Base-by-base conservation (phyloP, 2,888 invertebrate species). In the Trachelus troglodyta region DNA sequence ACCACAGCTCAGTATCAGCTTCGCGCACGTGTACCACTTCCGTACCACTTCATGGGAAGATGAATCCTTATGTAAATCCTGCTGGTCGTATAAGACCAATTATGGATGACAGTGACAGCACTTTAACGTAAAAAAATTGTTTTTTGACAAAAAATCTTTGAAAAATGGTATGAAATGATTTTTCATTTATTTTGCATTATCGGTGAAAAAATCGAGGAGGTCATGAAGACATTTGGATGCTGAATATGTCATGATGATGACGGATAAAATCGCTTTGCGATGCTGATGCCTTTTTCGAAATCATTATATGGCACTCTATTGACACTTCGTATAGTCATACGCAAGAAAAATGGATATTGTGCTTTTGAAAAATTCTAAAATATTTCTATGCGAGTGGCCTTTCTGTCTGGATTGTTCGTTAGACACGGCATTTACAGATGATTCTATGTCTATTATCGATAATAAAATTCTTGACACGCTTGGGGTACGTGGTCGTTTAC, bases 41-140 rank as follows among this genome's bases (percentile, higher is more conserved):
- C n/a, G 82, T 85, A 34, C 87, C 89, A 0, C 82, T 90, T 11
- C 90, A 90, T 12, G 90, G 89, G 15, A 90, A 89, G 76, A 75
- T 78, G 12, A 87, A 85, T 69, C 82, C 84, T 4, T 84, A 84
- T 35, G 74, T 69, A 37, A 83, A 86, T 6, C 23, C 80, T 37
- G 73, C 79, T 37, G 75, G 30, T 34, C 81, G 83, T 6, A 76
- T 35, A 30, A 87, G 83, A 71, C 79, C 81, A 6, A 75, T 78
- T 11, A 76, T 81, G 23, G 87, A 88, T 69, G 88, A 89, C 76
- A 89, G 85, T 80, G 87, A 87, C 68, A 85, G 87, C 77, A 81
- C 86, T 68, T 89, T 84, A 86, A 77, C 69, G 71, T 34, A 71
- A 33, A 12, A 4, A 23, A 23, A 56, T 9, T 23, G 56, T 23